phyloP scores from a whole-genome alignment of 2,113 vertebrate species.

The Catharus minimus region DNA sequence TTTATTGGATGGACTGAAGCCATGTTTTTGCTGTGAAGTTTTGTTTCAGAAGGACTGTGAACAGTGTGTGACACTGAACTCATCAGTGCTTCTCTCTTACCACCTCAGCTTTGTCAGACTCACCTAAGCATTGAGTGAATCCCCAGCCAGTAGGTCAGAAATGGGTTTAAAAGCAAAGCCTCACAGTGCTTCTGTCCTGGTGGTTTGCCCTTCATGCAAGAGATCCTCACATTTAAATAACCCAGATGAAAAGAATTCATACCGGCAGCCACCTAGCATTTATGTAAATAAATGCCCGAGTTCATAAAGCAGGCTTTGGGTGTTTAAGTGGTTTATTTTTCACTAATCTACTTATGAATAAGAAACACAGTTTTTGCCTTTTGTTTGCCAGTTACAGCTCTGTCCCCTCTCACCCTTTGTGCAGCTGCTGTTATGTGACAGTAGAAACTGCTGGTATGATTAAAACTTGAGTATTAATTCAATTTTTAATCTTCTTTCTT shows the following conservation, averaged over 20 bases:
- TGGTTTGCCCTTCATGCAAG: not conserved
- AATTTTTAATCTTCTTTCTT: slow-evolving; percentile 30
- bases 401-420: not conserved
- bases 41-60: not conserved
- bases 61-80: not conserved
- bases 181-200: not conserved
- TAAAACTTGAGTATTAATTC: slow-evolving; percentile 26
- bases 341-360: not conserved
- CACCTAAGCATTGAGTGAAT: not conserved
- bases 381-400: not conserved
- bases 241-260: not conserved
- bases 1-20: not conserved
- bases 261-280: not conserved
- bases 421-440: not conserved
- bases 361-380: not conserved
- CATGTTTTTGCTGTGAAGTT: not conserved
- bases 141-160: accelerated
- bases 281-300: not conserved
- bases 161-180: not conserved
- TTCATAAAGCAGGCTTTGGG: not conserved
- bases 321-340: slow-evolving; percentile 16
- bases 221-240: not conserved
- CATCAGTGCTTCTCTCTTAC: not conserved
- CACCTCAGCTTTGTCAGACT: not conserved
- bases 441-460: not conserved